These are phyloP conservation scores for Rapana venosa DNA, from an alignment of 2,888 invertebrate genomes.

Conservation along the genomic window DNA sequence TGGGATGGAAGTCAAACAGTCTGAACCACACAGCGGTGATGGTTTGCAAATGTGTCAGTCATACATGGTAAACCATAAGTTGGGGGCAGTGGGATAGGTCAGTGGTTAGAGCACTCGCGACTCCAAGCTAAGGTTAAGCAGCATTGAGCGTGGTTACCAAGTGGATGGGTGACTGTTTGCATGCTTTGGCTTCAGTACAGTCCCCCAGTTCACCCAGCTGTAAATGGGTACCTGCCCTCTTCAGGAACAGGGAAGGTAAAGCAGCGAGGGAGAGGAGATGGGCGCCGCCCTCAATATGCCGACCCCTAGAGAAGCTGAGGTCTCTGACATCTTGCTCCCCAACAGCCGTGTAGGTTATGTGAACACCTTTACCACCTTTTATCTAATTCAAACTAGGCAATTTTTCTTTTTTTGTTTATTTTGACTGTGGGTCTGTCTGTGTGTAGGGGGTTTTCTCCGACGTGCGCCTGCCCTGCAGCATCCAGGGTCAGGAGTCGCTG, in stretches of 20 bases:
- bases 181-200: neutral
- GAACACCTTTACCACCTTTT: neutral
- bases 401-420: too few species aligned
- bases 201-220: neutral
- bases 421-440: neutral
- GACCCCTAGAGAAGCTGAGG: neutral
- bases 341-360: neutral
- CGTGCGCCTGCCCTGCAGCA: conserved; percentile 70
- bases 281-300: neutral
- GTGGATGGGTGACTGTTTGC: neutral
- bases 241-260: neutral
- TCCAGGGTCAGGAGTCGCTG: conserved; percentile 72
- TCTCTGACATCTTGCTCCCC: neutral
- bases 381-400: neutral
- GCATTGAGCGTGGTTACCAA: too few species aligned
- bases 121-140: neutral
- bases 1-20: too few species aligned
- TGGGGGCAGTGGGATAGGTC: neutral
- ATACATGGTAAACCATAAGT: too few species aligned
- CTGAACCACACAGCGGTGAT: too few species aligned
- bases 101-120: neutral
- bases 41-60: too few species aligned
- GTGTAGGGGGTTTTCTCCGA: conserved; percentile 69
- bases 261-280: neutral
- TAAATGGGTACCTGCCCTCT: neutral